Evolutionary conservation across 2,113 vertebrate species (phyloP).

Genomic region (Odobenus rosmarus): DNA sequence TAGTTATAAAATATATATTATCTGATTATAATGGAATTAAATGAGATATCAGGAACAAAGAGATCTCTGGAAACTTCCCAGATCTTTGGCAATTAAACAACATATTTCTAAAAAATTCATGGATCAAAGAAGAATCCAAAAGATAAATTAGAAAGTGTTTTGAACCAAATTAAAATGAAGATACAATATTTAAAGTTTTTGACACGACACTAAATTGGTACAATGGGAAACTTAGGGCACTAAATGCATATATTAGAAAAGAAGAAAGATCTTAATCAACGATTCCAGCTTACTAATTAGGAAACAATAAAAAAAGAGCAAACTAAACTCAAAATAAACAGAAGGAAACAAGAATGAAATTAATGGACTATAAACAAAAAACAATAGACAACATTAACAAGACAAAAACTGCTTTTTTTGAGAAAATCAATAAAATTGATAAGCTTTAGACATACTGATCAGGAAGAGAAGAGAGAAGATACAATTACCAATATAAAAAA

Average conservation of each 20-base stretch:
- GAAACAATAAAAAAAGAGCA: not conserved
- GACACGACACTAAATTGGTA: not conserved
- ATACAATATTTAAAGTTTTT: not conserved
- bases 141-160: not conserved
- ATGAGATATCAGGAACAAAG: no score
- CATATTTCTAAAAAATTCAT: not conserved
- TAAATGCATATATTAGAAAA: not conserved
- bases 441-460: not conserved
- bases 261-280: not conserved
- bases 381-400: not conserved
- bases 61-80: no score
- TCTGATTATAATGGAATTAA: no score
- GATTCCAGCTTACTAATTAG: not conserved
- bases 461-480: not conserved
- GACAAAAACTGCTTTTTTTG: not conserved
- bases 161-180: not conserved
- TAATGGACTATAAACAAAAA: not conserved
- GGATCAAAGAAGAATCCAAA: not conserved
- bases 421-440: not conserved
- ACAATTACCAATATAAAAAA: not conserved
- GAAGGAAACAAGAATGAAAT: not conserved
- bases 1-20: no score
- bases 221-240: not conserved
- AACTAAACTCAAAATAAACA: not conserved
- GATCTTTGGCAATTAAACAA: no score